Base-by-base conservation (phyloP, 2,113 vertebrate genomes). In the Catagonus wagneri region DNA sequence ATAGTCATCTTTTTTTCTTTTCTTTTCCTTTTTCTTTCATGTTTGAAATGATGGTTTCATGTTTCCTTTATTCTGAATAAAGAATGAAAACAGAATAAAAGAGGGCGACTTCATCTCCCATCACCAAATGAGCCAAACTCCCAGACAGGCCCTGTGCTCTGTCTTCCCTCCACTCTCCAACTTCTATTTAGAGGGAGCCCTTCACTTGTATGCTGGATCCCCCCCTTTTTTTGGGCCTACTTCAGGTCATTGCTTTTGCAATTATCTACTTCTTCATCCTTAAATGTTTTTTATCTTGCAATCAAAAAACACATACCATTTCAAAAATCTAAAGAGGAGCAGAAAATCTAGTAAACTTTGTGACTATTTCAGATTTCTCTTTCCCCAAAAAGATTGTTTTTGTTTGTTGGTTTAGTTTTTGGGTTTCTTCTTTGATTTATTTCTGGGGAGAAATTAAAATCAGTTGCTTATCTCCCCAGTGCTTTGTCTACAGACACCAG, bases 101-200 rank as follows among this genome's bases (percentile, higher is more conserved):
- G 50, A 36, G 11, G 52, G 15, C 10, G 7, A 6, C 39, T 63
- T 16, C 3, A 1, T 74, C 23, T 52, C 72, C 34, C 68, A 23
- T 20, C 20, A 19, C 12, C 32, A n/a, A 39, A 17, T 25, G 3
- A 36, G 68, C 52, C 16, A 0, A 15, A 22, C 13, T 44, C 5
- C 36, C 0, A 11, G 3, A 0, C 2, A 34, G 13, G 22, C 60
- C 12, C 1, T 1, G 15, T 6, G 15, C 0, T 32, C 39, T n/a
- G 5, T 34, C 66, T 23, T 23, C n/a, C 68, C 29, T 54, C 66
- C n/a, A n/a, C 27, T 60, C 29, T 54, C 66, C n/a, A n/a, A 4
- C 23, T 61, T 86, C 74, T n/a, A 1, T 0, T 10, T 15, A 44
- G 58, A 25, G 16, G 13, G 2, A 0, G 0, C 16, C 6, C 25